These are phyloP conservation scores for Telmatherina bonti DNA, from an alignment of 2,797 vertebrate species.

Conservation along the genomic window DNA sequence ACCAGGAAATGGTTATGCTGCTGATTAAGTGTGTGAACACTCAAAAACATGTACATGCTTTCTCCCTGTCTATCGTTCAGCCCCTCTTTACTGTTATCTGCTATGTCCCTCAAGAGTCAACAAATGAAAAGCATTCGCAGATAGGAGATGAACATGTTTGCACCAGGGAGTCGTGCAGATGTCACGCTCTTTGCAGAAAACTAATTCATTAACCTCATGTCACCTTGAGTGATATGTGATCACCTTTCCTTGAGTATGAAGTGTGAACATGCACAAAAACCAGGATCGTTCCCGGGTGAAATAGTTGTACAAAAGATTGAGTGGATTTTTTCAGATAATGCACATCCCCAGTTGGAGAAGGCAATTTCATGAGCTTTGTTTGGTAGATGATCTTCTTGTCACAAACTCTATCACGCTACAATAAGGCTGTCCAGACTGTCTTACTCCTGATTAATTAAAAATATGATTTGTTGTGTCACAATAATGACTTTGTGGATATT, in stretches of 20 bases:
- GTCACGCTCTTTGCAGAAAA: not conserved
- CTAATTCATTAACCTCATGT: not conserved
- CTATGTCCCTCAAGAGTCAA: slow-evolving; percentile 21
- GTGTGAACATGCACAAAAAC: not conserved
- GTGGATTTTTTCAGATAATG: not conserved
- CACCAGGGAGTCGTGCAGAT: not conserved
- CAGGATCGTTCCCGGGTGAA: not conserved
- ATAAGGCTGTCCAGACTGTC: not conserved
- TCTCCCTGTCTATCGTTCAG: slow-evolving; percentile 12
- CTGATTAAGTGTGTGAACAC: slow-evolving; percentile 66
- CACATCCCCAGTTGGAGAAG: not conserved
- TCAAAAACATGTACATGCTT: slow-evolving; percentile 37
- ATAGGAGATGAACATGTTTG: not conserved
- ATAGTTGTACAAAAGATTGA: not conserved
- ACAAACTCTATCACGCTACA: not conserved
- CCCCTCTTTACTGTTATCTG: slow-evolving; percentile 17
- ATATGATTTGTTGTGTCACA: not conserved
- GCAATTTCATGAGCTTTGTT: not conserved
- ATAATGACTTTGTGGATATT: not conserved
- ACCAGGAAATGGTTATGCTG: slow-evolving; percentile 66
- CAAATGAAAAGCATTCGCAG: slow-evolving; percentile 5
- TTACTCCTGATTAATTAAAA: not conserved
- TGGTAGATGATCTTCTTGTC: not conserved
- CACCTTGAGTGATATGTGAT: not conserved
- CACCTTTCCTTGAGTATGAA: not conserved